A percentile compares a stretch with the other conserved stretches of the same genome.
phyloP scores from a whole-genome alignment of 1,140 invertebrate species.

The Brachystomella parvula region DNA sequence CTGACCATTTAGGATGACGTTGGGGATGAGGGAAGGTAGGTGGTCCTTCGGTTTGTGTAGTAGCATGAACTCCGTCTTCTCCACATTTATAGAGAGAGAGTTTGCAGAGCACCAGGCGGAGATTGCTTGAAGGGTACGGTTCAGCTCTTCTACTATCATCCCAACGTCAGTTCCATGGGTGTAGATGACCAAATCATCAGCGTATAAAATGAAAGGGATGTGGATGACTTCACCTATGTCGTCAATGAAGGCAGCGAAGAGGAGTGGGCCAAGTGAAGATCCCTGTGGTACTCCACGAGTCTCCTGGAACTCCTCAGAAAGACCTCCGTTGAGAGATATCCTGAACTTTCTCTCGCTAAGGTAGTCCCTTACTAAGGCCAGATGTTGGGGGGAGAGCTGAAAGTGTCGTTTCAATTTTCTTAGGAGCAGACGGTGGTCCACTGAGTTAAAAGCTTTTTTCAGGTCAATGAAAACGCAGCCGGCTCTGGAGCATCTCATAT shows the following conservation, averaged over 20 bases:
- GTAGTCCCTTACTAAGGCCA: no score
- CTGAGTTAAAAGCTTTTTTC: no score
- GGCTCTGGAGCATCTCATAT: no score
- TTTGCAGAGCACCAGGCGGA: not conserved
- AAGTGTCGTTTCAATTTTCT: no score
- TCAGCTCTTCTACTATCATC: not conserved
- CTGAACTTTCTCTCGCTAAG: no score
- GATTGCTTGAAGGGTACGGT: not conserved
- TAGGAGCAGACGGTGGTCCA: no score
- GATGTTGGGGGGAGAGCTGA: no score
- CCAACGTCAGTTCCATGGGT: not conserved
- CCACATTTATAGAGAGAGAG: conserved; percentile 4
- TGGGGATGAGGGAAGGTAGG: no score
- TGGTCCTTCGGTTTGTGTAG: conserved; percentile 14
- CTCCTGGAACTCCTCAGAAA: no score
- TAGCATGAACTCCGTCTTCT: conserved; percentile 11
- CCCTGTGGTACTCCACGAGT: conserved; percentile 17
- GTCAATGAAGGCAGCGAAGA: not conserved
- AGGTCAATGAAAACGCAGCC: no score
- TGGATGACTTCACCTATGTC: conserved; percentile 5
- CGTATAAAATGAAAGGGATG: not conserved
- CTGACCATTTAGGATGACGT: no score
- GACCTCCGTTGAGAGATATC: no score
- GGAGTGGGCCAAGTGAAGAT: conserved; percentile 1
- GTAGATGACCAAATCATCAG: conserved; percentile 17